These are phyloP conservation scores for Thalassarche chlororhynchos DNA, from an alignment of 2,113 vertebrate genomes.

Conservation along the genomic window DNA sequence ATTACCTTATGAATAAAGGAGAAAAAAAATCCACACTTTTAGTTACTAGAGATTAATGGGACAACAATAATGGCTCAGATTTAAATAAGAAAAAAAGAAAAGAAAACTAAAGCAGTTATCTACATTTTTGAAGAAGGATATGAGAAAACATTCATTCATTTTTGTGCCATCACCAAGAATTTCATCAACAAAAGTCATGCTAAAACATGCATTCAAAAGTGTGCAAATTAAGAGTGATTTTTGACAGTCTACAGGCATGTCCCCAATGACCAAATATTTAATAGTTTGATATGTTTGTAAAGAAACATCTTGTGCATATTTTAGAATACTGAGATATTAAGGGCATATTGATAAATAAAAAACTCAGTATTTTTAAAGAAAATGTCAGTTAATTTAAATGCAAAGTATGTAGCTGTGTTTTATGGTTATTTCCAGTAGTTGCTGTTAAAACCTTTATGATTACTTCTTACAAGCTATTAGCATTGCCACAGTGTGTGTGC, in stretches of 20 bases:
- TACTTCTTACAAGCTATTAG: neutral
- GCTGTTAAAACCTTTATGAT: neutral
- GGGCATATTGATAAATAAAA: neutral
- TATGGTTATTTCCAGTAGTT: neutral
- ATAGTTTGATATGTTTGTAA: neutral
- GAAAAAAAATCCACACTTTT: slow-evolving; percentile 10
- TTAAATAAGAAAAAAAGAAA: neutral
- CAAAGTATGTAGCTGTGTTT: neutral
- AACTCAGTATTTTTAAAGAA: neutral
- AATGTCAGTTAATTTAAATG: neutral
- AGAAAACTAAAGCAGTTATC: neutral
- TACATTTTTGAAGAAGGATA: neutral
- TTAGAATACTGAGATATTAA: neutral
- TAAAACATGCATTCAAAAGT: neutral
- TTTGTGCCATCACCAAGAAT: neutral
- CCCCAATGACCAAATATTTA: neutral
- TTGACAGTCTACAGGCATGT: neutral
- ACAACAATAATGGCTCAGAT: neutral
- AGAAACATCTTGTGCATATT: neutral
- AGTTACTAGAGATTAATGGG: neutral
- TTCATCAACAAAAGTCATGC: neutral
- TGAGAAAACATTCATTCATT: neutral
- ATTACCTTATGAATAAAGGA: slow-evolving; percentile 35
- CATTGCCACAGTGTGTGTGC: neutral
- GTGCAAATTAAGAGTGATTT: neutral